Evolutionary conservation across 2,888 invertebrate species (phyloP).

Genomic region (Limnephilus lunatus): DNA sequence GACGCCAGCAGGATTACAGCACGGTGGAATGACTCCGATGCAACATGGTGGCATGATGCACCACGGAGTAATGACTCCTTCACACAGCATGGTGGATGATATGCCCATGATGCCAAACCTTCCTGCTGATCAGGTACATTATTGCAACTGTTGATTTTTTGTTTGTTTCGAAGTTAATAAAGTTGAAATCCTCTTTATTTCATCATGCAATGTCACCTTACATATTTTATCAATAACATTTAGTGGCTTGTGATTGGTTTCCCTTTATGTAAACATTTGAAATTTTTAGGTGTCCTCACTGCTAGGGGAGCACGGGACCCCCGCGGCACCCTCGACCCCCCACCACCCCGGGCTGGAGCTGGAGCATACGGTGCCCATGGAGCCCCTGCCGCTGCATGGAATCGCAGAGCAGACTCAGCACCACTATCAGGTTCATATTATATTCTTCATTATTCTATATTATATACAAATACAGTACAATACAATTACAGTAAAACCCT

Average conservation of each 20-base stretch:
- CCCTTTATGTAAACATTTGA: neutral
- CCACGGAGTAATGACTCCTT: slow-evolving; percentile 71
- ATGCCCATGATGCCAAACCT: slow-evolving; percentile 82
- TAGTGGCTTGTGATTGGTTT: too few relatives aligned
- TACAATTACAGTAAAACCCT: too few relatives aligned
- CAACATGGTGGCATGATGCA: slow-evolving; percentile 68
- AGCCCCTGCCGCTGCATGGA: slow-evolving; percentile 70
- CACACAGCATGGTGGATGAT: slow-evolving; percentile 73
- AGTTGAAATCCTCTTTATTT: neutral
- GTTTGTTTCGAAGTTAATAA: too few relatives aligned
- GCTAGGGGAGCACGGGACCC: slow-evolving; percentile 67
- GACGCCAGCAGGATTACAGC: slow-evolving; percentile 70
- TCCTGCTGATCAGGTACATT: slow-evolving; percentile 77
- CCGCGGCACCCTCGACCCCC: slow-evolving; percentile 66
- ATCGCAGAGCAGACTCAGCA: slow-evolving; percentile 69
- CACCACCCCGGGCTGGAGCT: slow-evolving; percentile 67
- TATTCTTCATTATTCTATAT: neutral
- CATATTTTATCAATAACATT: too few relatives aligned
- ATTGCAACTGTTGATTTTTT: neutral
- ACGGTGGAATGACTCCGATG: slow-evolving; percentile 75
- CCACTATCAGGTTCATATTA: slow-evolving; percentile 71
- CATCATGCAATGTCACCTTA: neutral
- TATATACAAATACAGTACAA: too few relatives aligned
- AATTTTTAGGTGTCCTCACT: slow-evolving; percentile 64
- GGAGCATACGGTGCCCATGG: slow-evolving; percentile 69